phyloP scores from a whole-genome alignment of 2,797 vertebrate genomes.

The Aulostomus chinensis region DNA sequence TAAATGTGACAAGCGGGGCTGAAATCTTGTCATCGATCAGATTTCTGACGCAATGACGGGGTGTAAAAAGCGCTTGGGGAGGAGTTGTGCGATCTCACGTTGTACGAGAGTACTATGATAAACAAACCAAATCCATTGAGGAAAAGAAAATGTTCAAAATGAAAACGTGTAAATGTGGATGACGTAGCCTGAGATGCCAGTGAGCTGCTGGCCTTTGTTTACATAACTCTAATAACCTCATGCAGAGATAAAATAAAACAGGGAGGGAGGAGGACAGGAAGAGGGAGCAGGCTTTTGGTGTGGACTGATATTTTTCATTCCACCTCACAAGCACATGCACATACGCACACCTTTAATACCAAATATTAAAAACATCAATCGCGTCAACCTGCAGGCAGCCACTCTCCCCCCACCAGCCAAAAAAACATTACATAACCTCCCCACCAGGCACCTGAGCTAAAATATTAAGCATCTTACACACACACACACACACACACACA shows the following conservation, averaged over 20 bases:
- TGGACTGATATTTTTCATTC: slow-evolving; percentile 31
- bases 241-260: not conserved
- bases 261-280: not conserved
- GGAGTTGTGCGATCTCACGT: no score
- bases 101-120: no score
- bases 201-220: no score
- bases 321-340: slow-evolving; percentile 5
- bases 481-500: no score
- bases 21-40: no score
- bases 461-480: not conserved
- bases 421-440: slow-evolving; percentile 44
- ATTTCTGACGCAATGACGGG: no score
- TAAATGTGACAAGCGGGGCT: slow-evolving; percentile 37
- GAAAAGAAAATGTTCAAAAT: no score
- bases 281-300: slow-evolving; percentile 9
- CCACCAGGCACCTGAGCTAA: not conserved
- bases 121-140: no score
- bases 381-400: slow-evolving; percentile 8
- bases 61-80: no score
- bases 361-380: slow-evolving; percentile 24
- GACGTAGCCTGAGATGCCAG: no score
- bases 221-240: not conserved
- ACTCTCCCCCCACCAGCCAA: not conserved
- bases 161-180: no score
- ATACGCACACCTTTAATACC: slow-evolving; percentile 18